A percentile compares a stretch with the other conserved stretches of the same genome.
Conservation (phyloP, 2,113 vertebrate genomes). For the Mobula hypostoma region DNA sequence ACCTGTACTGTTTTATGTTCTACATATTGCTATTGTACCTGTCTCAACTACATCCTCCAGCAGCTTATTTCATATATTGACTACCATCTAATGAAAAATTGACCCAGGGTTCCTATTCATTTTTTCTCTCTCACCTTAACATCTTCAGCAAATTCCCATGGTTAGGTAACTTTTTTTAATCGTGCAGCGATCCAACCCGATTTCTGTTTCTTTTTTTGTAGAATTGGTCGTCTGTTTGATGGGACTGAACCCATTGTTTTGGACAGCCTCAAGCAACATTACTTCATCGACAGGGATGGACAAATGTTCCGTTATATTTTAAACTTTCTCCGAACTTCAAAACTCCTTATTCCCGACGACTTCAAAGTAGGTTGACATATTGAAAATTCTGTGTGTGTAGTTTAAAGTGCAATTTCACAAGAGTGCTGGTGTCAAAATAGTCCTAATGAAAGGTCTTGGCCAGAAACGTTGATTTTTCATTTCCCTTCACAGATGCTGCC, state of each 20-base stretch:
- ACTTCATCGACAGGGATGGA: slow-evolving; percentile 98
- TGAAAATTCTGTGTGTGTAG: background rate
- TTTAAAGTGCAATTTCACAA: slow-evolving; percentile 18
- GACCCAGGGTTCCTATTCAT: no score
- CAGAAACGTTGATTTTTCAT: no score
- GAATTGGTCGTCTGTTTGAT: slow-evolving; percentile 96
- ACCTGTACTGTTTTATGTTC: no score
- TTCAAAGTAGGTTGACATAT: slow-evolving; percentile 82
- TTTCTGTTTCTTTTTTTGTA: slow-evolving; percentile 47
- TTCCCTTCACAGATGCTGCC: no score
- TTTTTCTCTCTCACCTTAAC: no score
- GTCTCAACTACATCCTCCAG: no score
- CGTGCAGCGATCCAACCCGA: background rate
- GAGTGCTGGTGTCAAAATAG: background rate
- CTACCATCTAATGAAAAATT: no score
- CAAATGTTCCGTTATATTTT: slow-evolving; percentile 99
- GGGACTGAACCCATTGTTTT: slow-evolving; percentile 97
- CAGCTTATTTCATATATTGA: no score
- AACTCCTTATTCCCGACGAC: slow-evolving; percentile 96
- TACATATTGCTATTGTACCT: no score
- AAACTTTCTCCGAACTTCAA: slow-evolving; percentile 97
- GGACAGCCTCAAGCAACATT: slow-evolving; percentile 98
- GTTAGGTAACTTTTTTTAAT: background rate
- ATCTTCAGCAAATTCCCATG: no score
- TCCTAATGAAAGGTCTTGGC: background rate